Evolutionary conservation across 2,113 vertebrate genomes (phyloP), one percentile per base, ranked within the genome.

Genomic region (Cathartes aura): DNA sequence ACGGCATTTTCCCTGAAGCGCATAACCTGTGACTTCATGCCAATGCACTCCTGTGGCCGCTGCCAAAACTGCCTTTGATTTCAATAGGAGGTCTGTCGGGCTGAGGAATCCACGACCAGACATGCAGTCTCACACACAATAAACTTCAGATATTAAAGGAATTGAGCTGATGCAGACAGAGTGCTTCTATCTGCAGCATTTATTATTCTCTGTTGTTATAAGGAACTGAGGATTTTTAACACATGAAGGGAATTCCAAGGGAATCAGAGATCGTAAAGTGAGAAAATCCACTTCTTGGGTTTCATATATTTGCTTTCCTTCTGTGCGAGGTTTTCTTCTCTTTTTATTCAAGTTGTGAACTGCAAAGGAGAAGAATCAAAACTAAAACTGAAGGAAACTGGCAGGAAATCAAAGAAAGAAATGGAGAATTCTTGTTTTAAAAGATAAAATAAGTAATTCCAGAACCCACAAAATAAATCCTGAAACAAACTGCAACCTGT

Each of bases 91-190:
- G 56, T 72, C 76, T 93, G 89, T 85, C 2, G 1, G 83, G 19
- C 91, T 63, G 76, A 95, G 93, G 76, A 94, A 89, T 72, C 93
- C 43, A 7, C 21, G 40, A 79, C 75, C 84, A 93, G 96, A 93
- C 78, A 5, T 26, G 70, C 84, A 75, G 34, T 91, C 95, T 95
- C 97, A 90, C 3, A 11, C 76, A 75, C 84, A 75, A 97, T 97
- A 93, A 97, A 93, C 89, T 56, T 60, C 78, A 80, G 36, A 75
- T 40, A 93, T 52, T 79, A 85, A 72, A 87, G 80, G 73, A 93
- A 85, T 2, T 82, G 95, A 95, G 93, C 82, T 95, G 87, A 97
- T 97, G 87, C 78, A 93, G 73, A 89, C 27, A 82, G 95, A 97
- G 87, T 60, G 74, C 64, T 56, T 94, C 93, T 94, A 89, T 96